phyloP scores from a whole-genome alignment of 2,113 vertebrate genomes.

The Variabilichromis moorii region DNA sequence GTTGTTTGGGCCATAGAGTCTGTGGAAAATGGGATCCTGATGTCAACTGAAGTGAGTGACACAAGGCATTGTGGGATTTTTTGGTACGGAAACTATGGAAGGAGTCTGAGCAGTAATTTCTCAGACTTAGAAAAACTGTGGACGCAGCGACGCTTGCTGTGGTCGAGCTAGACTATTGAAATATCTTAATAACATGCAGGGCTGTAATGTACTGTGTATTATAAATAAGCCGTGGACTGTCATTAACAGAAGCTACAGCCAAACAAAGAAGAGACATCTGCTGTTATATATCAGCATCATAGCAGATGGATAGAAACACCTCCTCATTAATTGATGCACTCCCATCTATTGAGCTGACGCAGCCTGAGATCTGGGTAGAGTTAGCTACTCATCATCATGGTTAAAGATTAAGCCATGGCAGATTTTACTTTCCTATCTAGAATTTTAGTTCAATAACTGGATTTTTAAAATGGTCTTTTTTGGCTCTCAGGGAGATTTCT shows the following conservation, averaged over 20 bases:
- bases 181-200: not conserved
- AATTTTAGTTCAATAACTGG: not conserved
- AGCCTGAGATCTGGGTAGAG: not conserved
- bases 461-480: not conserved
- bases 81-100: not conserved
- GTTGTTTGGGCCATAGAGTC: not conserved
- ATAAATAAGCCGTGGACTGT: not conserved
- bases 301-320: not conserved
- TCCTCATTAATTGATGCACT: not conserved
- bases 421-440: not conserved
- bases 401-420: not conserved
- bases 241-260: not conserved
- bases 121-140: not conserved
- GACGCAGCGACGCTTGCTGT: not conserved
- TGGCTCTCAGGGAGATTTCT: not conserved
- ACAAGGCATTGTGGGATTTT: not conserved
- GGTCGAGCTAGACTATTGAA: not conserved
- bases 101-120: not conserved
- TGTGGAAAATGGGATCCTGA: not conserved
- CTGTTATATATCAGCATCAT: not conserved
- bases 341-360: accelerated
- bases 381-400: not conserved
- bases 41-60: not conserved
- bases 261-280: not conserved
- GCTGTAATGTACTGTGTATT: not conserved